Base-by-base conservation (phyloP, 2,113 vertebrate species). In the Craseonycteris thonglongyai region DNA sequence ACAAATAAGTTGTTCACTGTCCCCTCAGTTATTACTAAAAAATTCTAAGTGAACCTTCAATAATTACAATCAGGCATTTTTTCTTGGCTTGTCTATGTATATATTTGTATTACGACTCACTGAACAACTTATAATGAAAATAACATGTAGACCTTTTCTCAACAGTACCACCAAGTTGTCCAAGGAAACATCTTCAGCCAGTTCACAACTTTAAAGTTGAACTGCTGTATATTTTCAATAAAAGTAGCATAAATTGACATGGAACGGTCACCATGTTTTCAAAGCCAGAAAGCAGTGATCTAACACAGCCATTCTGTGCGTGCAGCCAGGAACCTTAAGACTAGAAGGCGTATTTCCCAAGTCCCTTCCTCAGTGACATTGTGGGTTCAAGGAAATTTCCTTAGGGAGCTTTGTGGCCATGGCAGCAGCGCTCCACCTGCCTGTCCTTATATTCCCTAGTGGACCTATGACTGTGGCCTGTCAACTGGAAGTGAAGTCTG, bases 401-500 rank as follows among this genome's bases (percentile, higher is more conserved):
- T 2, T 38, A 24, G 88, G 87, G 79, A 30, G n/a, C 16, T 19
- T 24, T 11, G 16, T 21, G 42, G 42, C 68, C 7, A 2, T 9
- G 19, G 14, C 16, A 51, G 90, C 87, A 86, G 83, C 51, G 7
- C 28, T 68, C 68, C 38, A 18, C 56, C 71, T 51, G 71, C 1
- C 11, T 80, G 78, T 72, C 38, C 0, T 0, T 35, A 33, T 13
- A 35, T 47, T 24, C 15, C 1, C 0, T 0, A 14, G 11, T 7
- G 18, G 28, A 0, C 6, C 30, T 49, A 1, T 2, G 35, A 13
- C 66, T 24, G 16, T 3, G 8, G 83, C 69, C 90, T 78, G 96
- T 99, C 99, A 99, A 96, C 98, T 99, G 97, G 99, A 99, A 79
- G 98, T 98, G 90, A 99, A 99, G 94, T 99, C 99, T 0, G 99